Conservation (phyloP, 2,888 invertebrate species). For the Panzeria rudis region DNA sequence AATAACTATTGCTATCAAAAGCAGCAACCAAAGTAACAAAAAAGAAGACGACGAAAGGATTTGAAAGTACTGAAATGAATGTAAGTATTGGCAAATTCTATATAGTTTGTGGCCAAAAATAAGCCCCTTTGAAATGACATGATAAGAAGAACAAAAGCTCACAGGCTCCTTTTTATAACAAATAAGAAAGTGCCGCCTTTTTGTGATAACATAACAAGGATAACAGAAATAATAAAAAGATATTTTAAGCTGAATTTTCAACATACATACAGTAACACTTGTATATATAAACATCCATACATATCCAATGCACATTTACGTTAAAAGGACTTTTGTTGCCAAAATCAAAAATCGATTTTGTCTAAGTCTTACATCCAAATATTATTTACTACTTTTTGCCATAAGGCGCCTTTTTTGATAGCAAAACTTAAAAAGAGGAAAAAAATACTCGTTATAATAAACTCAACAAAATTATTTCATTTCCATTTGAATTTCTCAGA, state of each 20-base stretch:
- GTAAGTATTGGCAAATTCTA: conserved; percentile 19
- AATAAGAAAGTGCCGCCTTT: conserved; percentile 48
- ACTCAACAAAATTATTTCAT: conserved; percentile 30
- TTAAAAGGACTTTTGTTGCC: conserved; percentile 15
- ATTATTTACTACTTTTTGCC: conserved; percentile 4
- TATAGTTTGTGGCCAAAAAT: conserved; percentile 27
- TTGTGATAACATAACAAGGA: conserved; percentile 53
- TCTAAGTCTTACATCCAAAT: conserved; percentile 16
- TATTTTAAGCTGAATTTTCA: conserved; percentile 2
- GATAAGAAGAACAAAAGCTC: conserved; percentile 38
- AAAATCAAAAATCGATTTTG: conserved; percentile 53
- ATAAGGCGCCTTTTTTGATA: conserved; percentile 56
- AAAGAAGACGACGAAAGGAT: background rate
- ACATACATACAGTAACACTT: background rate
- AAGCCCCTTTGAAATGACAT: conserved; percentile 29
- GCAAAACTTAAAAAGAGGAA: background rate
- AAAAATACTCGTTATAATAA: conserved; percentile 9
- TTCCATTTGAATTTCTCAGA: background rate
- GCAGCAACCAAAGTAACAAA: conserved; percentile 3
- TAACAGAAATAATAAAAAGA: conserved; percentile 55
- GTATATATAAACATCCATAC: background rate
- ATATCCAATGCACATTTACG: background rate
- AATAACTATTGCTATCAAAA: conserved; percentile 63
- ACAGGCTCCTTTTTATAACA: background rate
- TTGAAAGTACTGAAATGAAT: background rate